A percentile compares a stretch with the other conserved stretches of the same genome.
Evolutionary conservation across 2,888 invertebrate species (phyloP).

Genomic region (Synergus japonicus): DNA sequence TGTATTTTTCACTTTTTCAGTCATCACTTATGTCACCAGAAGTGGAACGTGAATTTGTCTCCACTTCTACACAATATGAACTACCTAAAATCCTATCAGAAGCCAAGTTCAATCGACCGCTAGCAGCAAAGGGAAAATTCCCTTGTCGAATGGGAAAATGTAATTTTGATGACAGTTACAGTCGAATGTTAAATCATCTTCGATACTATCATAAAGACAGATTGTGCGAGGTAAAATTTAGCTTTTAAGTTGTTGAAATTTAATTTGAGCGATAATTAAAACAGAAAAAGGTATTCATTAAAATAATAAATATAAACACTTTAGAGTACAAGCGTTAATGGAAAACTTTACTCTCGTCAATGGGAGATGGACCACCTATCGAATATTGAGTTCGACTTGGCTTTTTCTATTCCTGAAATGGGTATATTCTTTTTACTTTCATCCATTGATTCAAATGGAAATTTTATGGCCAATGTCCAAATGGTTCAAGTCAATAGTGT

Average conservation of each 20-base stretch:
- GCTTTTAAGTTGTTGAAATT: neutral
- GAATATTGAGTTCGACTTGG: constrained; percentile 53
- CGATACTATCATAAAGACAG: constrained; percentile 78
- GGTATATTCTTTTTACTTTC: constrained; percentile 66
- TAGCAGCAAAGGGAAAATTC: constrained; percentile 78
- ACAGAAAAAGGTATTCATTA: neutral
- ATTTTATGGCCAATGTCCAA: constrained; percentile 56
- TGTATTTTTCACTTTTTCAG: neutral
- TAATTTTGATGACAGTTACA: constrained; percentile 75
- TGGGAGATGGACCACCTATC: constrained; percentile 52
- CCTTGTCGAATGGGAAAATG: constrained; percentile 79
- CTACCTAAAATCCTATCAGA: neutral
- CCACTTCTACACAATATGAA: constrained; percentile 42
- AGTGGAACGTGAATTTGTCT: neutral
- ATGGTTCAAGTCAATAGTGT: constrained; percentile 58
- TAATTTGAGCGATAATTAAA: neutral
- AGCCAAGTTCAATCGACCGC: constrained; percentile 20
- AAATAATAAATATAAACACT: constrained; percentile 26
- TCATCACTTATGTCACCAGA: neutral
- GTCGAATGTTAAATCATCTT: constrained; percentile 79
- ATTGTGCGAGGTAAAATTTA: constrained; percentile 76
- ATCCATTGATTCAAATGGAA: constrained; percentile 51
- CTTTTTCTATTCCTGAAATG: constrained; percentile 61
- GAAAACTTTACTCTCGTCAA: constrained; percentile 47
- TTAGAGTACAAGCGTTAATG: constrained; percentile 40